Conservation (phyloP, 2,888 invertebrate genomes). For the Diploptera punctata region DNA sequence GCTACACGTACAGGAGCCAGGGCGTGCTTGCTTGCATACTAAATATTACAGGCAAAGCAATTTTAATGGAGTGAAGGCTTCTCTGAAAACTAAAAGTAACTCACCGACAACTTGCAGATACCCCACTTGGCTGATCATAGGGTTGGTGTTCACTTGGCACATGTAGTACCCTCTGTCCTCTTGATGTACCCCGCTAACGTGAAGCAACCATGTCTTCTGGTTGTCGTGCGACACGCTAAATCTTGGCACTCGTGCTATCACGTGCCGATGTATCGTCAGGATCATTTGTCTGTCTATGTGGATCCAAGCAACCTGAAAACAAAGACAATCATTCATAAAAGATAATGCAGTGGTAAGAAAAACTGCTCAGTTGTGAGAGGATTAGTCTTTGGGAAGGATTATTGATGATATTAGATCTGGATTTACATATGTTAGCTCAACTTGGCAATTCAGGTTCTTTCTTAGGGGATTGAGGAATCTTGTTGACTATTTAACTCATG, state of each 20-base stretch:
- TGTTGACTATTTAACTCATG: too few species aligned
- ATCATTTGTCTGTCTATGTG: slow-evolving; percentile 95
- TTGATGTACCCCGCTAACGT: slow-evolving; percentile 90
- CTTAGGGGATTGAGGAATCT: too few species aligned
- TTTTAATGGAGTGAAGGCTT: slow-evolving; percentile 24
- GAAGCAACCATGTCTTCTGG: slow-evolving; percentile 89
- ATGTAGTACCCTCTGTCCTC: slow-evolving; percentile 91
- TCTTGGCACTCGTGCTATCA: slow-evolving; percentile 88
- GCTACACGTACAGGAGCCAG: too few species aligned
- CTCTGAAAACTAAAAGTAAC: slow-evolving; percentile 50
- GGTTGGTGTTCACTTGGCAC: slow-evolving; percentile 91
- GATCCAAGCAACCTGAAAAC: slow-evolving; percentile 87
- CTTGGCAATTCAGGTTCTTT: too few species aligned
- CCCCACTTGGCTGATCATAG: slow-evolving; percentile 95
- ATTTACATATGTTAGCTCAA: too few species aligned
- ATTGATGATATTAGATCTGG: too few species aligned
- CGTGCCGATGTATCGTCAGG: slow-evolving; percentile 89
- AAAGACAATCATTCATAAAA: neutral
- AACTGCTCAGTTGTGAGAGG: too few species aligned
- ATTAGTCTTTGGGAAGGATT: too few species aligned
- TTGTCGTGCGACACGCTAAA: slow-evolving; percentile 92
- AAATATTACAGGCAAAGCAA: slow-evolving; percentile 19
- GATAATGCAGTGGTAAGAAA: too few species aligned
- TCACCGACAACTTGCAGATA: slow-evolving; percentile 92
- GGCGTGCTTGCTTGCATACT: neutral